phyloP scores from a whole-genome alignment of 1,140 invertebrate species.

The Drosophila funebris region DNA sequence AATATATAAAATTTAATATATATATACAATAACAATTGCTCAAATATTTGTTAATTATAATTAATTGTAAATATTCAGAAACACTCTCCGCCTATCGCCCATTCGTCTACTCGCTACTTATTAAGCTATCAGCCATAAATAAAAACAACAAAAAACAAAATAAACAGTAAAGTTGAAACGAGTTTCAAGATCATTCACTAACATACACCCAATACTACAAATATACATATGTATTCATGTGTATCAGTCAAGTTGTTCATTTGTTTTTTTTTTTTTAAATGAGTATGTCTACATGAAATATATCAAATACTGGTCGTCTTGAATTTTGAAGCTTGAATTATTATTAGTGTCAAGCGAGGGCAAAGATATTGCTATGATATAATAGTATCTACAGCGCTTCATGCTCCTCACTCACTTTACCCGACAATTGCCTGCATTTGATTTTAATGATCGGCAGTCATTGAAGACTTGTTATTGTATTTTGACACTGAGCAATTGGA shows the following conservation, averaged over 20 bases:
- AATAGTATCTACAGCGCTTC: no score
- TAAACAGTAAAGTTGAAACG: slow-evolving; percentile 12
- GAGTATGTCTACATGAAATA: neutral
- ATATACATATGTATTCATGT: neutral
- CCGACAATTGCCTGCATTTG: neutral
- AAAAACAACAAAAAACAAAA: slow-evolving; percentile 1
- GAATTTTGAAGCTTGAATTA: neutral
- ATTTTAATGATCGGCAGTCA: neutral
- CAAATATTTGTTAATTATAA: slow-evolving; percentile 36
- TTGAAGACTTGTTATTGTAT: neutral
- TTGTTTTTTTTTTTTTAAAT: neutral
- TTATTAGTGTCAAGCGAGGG: neutral
- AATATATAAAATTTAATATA: no score
- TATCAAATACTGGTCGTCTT: neutral
- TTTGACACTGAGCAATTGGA: neutral
- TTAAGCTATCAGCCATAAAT: neutral
- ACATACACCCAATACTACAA: slow-evolving; percentile 5
- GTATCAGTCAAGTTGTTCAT: neutral
- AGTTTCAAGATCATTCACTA: slow-evolving; percentile 7
- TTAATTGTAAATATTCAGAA: slow-evolving; percentile 19
- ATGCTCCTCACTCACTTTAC: no score
- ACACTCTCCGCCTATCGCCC: neutral
- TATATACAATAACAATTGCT: slow-evolving; percentile 9
- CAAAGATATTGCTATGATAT: no score
- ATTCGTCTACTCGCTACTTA: neutral